Evolutionary conservation across 2,888 invertebrate genomes (phyloP), one percentile per base, ranked within the genome.

Genomic region (Diachrysia chrysitis): DNA sequence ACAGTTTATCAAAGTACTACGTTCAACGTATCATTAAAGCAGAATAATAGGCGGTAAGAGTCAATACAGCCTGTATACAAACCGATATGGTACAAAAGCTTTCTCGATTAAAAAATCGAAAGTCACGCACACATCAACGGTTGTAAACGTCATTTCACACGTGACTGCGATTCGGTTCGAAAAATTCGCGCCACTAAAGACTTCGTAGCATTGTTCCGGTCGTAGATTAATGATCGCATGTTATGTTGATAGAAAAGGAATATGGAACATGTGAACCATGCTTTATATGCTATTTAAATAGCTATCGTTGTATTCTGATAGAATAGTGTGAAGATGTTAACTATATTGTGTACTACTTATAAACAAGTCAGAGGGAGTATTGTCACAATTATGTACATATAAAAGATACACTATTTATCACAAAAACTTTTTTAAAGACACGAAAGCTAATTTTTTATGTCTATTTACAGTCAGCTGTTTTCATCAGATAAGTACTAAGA

Each of bases 251-350:
- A 93, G 88, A 91, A 86, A 80, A 67, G 84, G 67, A 87, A 92
- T 93, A 91, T 93, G 85, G 93, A 89, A 87, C 93, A 95, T 94
- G 94, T 89, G 93, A 93, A 93, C 86, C 84, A 78, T 78, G 76
- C 76, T 73, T 68, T 82, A 78, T 78, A 81, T 73, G 67, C 70
- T 66, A 71, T 75, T 80, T 78, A 75, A 76, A 63, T 71, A 77
- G 78, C 68, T 73, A 71, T 66, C 63, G 66, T 70, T 63, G 53
- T 62, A 71, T 76, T 78, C 71, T 69, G 76, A 83, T 69, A 63
- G 68, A 72, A 79, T 79, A 59, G 12, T 68, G 62, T 23, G 0
- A 62, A 81, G 72, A 81, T 81, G 70, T 68, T 73, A 68, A 73
- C 63, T 66, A 48, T 64, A 48, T 59, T 63, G 74, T 58, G 70